Percentiles rank a stretch among this genome's conserved stretches.
These are phyloP conservation scores for Ciona savignyi DNA, from an alignment of 23 tunicate genomes.

Conservation along the genomic window DNA sequence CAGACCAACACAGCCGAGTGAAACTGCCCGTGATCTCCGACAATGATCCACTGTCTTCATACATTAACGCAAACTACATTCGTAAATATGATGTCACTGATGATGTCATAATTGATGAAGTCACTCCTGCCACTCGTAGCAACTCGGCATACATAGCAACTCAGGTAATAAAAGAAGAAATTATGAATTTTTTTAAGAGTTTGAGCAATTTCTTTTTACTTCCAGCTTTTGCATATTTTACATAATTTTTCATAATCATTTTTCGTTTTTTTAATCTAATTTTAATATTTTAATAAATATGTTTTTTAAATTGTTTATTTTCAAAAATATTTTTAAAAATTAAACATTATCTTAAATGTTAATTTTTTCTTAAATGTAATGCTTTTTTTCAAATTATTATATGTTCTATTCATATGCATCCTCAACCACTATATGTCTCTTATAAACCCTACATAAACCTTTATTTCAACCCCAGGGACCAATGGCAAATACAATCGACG, in stretches of 20 bases:
- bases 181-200: no score
- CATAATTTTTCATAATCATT: no score
- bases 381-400: not conserved
- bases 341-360: not conserved
- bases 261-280: no score
- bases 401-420: not conserved
- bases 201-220: no score
- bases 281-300: no score
- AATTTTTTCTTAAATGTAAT: not conserved
- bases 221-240: no score
- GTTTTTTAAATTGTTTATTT: no score
- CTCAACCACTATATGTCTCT: no score
- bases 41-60: constrained; percentile 54
- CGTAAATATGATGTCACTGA: constrained; percentile 30
- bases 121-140: constrained; percentile 29
- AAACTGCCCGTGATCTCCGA: constrained; percentile 21
- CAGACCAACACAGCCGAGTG: constrained; percentile 92
- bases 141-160: constrained; percentile 83
- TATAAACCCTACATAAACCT: no score
- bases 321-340: not conserved
- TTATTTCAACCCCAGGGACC: constrained; percentile 65
- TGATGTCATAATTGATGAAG: not conserved
- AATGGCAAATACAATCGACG: constrained; percentile 77
- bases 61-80: constrained; percentile 88
- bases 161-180: constrained; percentile 56